These are phyloP conservation scores for Pollenia labialis DNA, from an alignment of 2,888 invertebrate species.

Conservation along the genomic window DNA sequence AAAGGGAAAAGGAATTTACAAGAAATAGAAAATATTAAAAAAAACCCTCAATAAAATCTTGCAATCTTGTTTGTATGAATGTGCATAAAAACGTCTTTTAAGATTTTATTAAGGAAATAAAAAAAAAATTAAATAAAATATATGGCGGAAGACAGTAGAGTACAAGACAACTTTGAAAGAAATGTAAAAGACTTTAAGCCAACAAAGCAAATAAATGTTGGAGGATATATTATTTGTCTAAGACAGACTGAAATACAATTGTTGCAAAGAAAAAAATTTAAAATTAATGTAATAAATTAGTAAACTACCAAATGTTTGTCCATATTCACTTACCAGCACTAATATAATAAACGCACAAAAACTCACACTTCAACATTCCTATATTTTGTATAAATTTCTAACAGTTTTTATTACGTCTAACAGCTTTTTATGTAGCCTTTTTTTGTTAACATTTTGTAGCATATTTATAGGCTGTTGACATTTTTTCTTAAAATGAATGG, in stretches of 20 bases:
- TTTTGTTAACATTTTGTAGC: conserved; percentile 44
- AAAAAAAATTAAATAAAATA: conserved; percentile 13
- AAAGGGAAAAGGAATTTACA: conserved; percentile 31
- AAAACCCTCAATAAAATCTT: conserved; percentile 25
- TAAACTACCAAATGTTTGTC: conserved; percentile 55
- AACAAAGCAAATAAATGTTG: conserved; percentile 56
- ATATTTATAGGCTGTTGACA: conserved; percentile 71
- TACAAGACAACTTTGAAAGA: not conserved
- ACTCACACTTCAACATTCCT: not conserved
- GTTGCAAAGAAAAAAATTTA: conserved; percentile 30
- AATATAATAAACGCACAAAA: not conserved
- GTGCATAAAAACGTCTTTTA: conserved; percentile 26
- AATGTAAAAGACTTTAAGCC: conserved; percentile 22
- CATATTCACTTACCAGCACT: conserved; percentile 11
- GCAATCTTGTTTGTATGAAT: not conserved
- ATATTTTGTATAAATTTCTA: conserved; percentile 8
- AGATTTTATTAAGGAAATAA: conserved; percentile 50
- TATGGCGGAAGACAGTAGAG: conserved; percentile 20
- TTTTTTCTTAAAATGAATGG: conserved; percentile 44
- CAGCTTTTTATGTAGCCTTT: conserved; percentile 15
- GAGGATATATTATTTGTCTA: conserved; percentile 7
- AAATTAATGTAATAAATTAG: conserved; percentile 70
- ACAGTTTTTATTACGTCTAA: conserved; percentile 35
- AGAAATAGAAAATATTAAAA: conserved; percentile 26
- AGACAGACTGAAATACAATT: conserved; percentile 28